phyloP scores from a whole-genome alignment of 35 echinoderm and acorn worm species.

The Ophiothrix spiculata region DNA sequence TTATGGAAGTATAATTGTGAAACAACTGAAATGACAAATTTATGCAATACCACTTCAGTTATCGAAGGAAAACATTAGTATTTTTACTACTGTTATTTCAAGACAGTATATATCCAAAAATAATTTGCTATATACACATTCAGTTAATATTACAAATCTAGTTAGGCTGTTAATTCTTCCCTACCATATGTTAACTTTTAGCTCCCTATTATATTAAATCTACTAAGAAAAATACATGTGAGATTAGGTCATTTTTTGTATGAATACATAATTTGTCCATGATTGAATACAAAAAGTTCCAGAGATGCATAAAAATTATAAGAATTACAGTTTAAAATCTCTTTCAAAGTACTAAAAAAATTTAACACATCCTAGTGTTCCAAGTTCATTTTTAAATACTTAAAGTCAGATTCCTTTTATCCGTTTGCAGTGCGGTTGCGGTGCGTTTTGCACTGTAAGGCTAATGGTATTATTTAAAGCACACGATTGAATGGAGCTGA shows the following conservation, averaged over 20 bases:
- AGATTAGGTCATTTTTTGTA: background rate
- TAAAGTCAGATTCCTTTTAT: no score
- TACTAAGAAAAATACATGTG: background rate
- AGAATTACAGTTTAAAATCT: background rate
- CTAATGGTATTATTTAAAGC: no score
- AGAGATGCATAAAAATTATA: background rate
- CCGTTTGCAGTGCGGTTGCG: no score
- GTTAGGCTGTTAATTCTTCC: background rate
- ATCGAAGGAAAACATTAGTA: no score
- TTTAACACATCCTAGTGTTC: no score
- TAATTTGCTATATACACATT: constrained; percentile 7
- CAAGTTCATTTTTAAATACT: no score
- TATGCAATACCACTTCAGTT: no score
- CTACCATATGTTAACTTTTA: background rate
- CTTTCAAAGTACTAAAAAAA: no score
- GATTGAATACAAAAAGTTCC: background rate
- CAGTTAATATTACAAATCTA: background rate
- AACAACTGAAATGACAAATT: no score
- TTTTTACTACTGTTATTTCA: constrained; percentile 15
- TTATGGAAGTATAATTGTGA: no score
- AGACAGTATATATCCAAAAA: background rate
- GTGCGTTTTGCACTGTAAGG: no score
- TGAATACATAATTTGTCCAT: background rate
- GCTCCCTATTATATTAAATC: background rate
- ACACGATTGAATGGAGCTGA: no score